These are phyloP conservation scores for Tyrophagus putrescentiae DNA, from an alignment of 1,140 invertebrate species.

Conservation along the genomic window DNA sequence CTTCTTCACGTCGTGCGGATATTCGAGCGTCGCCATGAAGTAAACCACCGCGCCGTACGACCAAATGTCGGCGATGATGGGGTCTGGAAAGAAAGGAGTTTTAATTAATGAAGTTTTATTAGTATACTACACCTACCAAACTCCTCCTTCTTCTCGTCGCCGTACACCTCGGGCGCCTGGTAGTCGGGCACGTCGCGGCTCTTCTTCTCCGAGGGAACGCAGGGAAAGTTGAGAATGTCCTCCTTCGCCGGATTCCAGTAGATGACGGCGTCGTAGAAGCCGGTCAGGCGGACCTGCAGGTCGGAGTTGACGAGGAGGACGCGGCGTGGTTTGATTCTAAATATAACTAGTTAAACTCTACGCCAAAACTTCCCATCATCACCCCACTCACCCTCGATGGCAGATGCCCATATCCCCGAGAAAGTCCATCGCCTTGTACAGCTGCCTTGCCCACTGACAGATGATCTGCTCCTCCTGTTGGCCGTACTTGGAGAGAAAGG, in stretches of 20 bases:
- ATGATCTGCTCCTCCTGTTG: not conserved
- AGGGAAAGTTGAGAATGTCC: slow-evolving; percentile 14
- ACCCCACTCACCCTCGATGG: too few species aligned
- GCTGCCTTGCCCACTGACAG: not conserved
- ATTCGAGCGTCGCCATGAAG: slow-evolving; percentile 6
- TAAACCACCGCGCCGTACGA: slow-evolving; percentile 6
- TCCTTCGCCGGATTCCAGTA: slow-evolving; percentile 17
- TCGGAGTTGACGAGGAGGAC: not conserved
- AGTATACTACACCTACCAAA: too few species aligned
- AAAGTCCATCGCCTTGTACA: slow-evolving; percentile 12
- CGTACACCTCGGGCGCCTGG: slow-evolving; percentile 16
- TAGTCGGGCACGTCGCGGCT: not conserved
- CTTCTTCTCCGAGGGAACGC: not conserved
- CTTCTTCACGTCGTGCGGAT: slow-evolving; percentile 9
- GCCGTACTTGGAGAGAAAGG: not conserved
- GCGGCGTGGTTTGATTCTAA: not conserved
- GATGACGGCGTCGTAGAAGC: slow-evolving; percentile 1
- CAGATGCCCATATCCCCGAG: slow-evolving; percentile 8
- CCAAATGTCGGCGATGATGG: slow-evolving; percentile 9
- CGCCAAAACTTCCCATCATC: too few species aligned
- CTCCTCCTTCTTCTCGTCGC: slow-evolving; percentile 7
- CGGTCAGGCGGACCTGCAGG: not conserved
- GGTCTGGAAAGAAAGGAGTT: too few species aligned
- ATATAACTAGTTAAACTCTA: too few species aligned
- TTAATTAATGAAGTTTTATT: too few species aligned